Conservation (phyloP, 2,113 vertebrate genomes). For the Gymnorhina tibicen region DNA sequence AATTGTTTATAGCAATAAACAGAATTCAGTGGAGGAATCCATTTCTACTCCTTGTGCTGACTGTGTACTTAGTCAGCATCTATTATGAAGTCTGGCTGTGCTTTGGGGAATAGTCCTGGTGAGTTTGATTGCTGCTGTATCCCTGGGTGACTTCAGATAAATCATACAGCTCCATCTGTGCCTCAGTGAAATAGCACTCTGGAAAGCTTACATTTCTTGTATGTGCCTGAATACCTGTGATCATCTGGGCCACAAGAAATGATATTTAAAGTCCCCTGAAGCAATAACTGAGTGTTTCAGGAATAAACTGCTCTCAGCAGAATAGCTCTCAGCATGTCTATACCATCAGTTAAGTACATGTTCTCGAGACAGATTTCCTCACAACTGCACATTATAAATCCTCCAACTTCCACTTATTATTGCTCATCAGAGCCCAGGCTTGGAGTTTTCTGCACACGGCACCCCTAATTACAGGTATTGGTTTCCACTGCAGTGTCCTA, state of each 20-base stretch:
- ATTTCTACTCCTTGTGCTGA: background rate
- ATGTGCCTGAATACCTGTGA: constrained; percentile 11
- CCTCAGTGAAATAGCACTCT: background rate
- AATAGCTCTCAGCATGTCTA: constrained; percentile 29
- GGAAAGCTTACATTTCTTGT: constrained; percentile 12
- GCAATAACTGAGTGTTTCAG: constrained; percentile 20
- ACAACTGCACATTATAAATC: background rate
- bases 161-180: constrained; percentile 25
- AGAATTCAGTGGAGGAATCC: background rate
- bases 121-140: constrained; percentile 18
- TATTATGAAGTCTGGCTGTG: background rate
- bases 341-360: constrained; percentile 20
- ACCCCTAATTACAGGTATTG: background rate
- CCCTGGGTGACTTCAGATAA: constrained; percentile 31
- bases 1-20: background rate
- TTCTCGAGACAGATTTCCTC: background rate
- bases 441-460: background rate
- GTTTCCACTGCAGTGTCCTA: background rate
- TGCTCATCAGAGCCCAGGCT: background rate
- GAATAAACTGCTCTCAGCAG: constrained; percentile 31
- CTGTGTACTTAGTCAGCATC: constrained; percentile 27
- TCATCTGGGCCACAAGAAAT: constrained; percentile 9
- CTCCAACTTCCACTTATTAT: background rate
- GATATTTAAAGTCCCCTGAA: constrained; percentile 44
- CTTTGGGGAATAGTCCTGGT: constrained; percentile 8